Evolutionary conservation across 2,113 vertebrate genomes (phyloP), one percentile per base, ranked within the genome.

Genomic region (Pterocles burchelli): DNA sequence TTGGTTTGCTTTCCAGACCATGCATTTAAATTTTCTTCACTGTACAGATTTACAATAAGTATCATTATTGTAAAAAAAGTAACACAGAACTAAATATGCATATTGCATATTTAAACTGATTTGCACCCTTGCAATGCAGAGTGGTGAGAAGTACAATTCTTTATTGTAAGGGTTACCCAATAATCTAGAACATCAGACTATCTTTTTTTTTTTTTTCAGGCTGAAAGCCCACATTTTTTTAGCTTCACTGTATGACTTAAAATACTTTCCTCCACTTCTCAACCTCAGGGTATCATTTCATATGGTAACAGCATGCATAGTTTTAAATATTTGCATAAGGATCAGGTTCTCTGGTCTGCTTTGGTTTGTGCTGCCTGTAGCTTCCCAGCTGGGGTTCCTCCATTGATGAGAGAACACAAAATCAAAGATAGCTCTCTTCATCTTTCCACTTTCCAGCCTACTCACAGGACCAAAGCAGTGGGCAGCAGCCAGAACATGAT

Each of bases 311-410:
- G 49, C 66, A 76, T 54, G 73, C 38, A 48, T 78, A 36, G 33
- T 49, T 89, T 85, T 54, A 92, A 91, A 57, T 73, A 89, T 91
- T 91, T 92, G 62, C 86, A 75, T 93, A 73, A 89, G 49, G 45
- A 65, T 45, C 67, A 79, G 10, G 54, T 85, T 89, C 54, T 78
- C 62, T 85, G 80, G 45, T 82, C 65, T 87, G 11, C 86, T 95
- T 75, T 78, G 41, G 29, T 89, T 87, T 82, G 45, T 52, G 70
- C 33, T 81, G 68, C 55, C 65, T 93, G 70, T 59, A 81, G 89
- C 52, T 92, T 88, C 79, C 34, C 89, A 91, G 68, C 48, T 91
- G 84, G 59, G 48, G 31, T 52, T 87, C 57, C n/a, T 85, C 57
- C 73, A 65, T 1, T 94, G 66, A 89, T 72, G 48, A 85, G 48